phyloP scores from a whole-genome alignment of 2,113 vertebrate genomes.

The Periophthalmus modestus region DNA sequence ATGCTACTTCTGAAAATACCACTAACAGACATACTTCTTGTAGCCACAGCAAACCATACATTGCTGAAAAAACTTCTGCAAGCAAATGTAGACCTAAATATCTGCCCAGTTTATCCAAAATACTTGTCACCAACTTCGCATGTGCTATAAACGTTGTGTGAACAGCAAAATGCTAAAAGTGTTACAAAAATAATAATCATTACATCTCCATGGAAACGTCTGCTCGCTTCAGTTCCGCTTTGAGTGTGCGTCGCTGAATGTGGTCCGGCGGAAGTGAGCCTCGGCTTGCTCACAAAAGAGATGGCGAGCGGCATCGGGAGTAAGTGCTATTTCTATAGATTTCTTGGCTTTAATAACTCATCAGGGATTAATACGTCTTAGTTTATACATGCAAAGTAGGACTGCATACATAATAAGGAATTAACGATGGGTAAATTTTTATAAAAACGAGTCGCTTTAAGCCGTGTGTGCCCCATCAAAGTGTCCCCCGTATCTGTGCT shows the following conservation, averaged over 20 bases:
- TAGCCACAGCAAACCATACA: no score
- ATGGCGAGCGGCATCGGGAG: slow-evolving; percentile 80
- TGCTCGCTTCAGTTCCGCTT: neutral
- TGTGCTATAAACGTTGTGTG: no score
- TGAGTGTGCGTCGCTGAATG: slow-evolving; percentile 48
- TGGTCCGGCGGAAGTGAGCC: slow-evolving; percentile 61
- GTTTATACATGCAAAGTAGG: fast-evolving
- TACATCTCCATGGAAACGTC: neutral
- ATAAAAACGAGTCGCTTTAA: slow-evolving; percentile 5
- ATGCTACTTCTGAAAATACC: no score
- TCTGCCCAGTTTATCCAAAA: no score
- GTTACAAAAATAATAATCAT: no score
- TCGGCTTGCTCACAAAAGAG: slow-evolving; percentile 57
- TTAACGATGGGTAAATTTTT: fast-evolving
- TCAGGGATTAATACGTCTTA: neutral
- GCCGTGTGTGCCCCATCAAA: slow-evolving; percentile 59
- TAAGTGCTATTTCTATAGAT: slow-evolving; percentile 57
- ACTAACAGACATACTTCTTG: no score
- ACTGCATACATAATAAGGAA: fast-evolving
- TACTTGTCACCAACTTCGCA: no score
- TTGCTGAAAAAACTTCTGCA: no score
- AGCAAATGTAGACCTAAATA: no score
- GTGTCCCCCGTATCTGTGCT: slow-evolving; percentile 48
- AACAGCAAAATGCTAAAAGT: no score
- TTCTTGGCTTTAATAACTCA: neutral